Evolutionary conservation across 2,113 vertebrate species (phyloP), one percentile per base, ranked within the genome.

Genomic region (Nettapus auritus): DNA sequence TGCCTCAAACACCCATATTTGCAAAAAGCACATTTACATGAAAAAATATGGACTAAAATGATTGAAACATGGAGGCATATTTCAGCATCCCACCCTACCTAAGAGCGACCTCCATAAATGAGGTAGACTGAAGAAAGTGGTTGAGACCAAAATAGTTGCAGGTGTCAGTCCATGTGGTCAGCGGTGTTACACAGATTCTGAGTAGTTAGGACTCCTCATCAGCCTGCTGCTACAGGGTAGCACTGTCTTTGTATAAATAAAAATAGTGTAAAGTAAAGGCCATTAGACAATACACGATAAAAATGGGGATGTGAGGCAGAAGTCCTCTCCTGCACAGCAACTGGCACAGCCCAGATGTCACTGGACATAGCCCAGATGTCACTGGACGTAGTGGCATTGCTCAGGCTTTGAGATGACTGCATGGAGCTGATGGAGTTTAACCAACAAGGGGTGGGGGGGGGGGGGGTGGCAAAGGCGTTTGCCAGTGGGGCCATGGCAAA

Each of bases 41-140:
- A 62, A 52, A 14, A 70, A 76, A 21, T 52, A 52, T 3, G 22
- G 48, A 9, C 73, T 60, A 28, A 19, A 34, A 46, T 19, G 15
- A 8, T 26, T 50, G 60, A 7, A 83, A 6, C 29, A 21, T 1
- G 5, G 18, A 6, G 9, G 20, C 0, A 0, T 8, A 6, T 48
- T 77, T 60, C 26, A 44, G 38, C 13, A 38, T 36, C 5, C 21
- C 52, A 33, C 17, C 25, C 26, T 50, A 69, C 29, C 11, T 28
- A 9, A 25, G 13, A 48, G 22, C 11, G 53, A 38, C 57, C 20
- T 66, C 50, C 44, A 23, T 12, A 50, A 88, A 28, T 2, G 11
- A 3, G 0, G 2, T 11, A 23, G 46, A 22, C 25, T n/a, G 26
- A 80, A 53, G n/a, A 55, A 81, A 57, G 8, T 1, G 11, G 19